Evolutionary conservation across 2,888 invertebrate species (phyloP), one percentile per base, ranked within the genome.

Genomic region (Hirtodrosophila cameraria): DNA sequence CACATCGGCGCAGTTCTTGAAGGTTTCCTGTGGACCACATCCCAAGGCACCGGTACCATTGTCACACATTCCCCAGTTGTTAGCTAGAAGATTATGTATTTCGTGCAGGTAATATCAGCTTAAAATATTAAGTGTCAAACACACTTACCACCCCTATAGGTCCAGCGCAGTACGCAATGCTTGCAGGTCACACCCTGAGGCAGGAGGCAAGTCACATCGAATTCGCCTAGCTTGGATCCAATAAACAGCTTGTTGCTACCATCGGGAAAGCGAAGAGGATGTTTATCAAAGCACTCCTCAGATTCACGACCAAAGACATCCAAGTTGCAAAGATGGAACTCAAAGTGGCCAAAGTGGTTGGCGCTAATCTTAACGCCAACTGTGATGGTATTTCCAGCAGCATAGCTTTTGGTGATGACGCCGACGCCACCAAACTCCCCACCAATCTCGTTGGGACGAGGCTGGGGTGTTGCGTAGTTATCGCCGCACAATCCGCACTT

Each of bases 401-500:
- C 67, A 73, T 92, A 93, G 74, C 69, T 88, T 65, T 81, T 76
- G 0, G 92, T 92, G 43, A 93, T 91, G 2, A 89, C 92, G 2
- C 93, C 93, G 9, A 68, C 76, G 59, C 92, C 92, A 36, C 90
- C 91, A 75, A 91, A 93, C 28, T 54, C 68, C 3, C 93, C 93
- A 5, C 92, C 92, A 52, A 93, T 90, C 78, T 93, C 93, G 73
- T 93, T 92, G 1, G 90, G 80, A 55, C 93, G 90, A 0, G 93
- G 93, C 18, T 73, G 88, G 1, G 87, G 38, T 2, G 86, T 35
- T 2, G 86, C 76, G 53, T 90, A 93, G 63, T 91, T 87, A 75
- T 93, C 93, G 4, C 93, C 93, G 73, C 93, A 93, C 3, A 91
- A 64, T 0, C 93, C 93, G 73, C 93, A 93, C 53, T 90, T 90